phyloP scores from a whole-genome alignment of 2,113 vertebrate species.

The Corythornis cristatus region DNA sequence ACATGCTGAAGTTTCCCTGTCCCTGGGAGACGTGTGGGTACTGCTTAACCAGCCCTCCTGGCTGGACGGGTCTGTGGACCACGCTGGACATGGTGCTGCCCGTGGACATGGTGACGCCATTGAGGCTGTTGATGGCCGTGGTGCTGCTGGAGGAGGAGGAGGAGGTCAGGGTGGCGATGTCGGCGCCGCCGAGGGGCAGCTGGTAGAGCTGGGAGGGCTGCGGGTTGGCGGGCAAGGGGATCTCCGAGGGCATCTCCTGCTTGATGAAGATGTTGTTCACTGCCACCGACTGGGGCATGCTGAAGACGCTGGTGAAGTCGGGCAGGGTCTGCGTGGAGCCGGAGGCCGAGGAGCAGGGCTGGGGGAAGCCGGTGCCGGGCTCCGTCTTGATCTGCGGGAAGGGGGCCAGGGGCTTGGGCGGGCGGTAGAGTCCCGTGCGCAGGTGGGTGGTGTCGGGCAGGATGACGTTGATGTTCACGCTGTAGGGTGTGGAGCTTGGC shows the following conservation, averaged over 20 bases:
- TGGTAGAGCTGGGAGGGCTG: conserved; percentile 84
- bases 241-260: conserved; percentile 77
- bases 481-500: conserved; percentile 77
- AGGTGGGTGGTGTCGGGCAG: conserved; percentile 87
- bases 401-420: conserved; percentile 23
- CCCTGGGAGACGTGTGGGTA: conserved; percentile 8
- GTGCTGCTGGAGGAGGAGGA: conserved; percentile 60
- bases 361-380: conserved; percentile 77
- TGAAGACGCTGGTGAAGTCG: conserved; percentile 93
- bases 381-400: conserved; percentile 84
- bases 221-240: conserved; percentile 70
- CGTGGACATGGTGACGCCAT: conserved; percentile 70
- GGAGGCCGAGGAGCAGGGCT: conserved; percentile 61
- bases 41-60: conserved; percentile 17
- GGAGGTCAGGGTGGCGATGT: conserved; percentile 75
- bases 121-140: conserved; percentile 82
- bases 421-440: conserved; percentile 87
- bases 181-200: conserved; percentile 70
- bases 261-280: conserved; percentile 89
- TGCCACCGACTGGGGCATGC: conserved; percentile 79
- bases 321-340: conserved; percentile 85
- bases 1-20: conserved; percentile 69
- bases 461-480: conserved; percentile 92
- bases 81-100: conserved; percentile 7
- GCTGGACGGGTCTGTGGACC: neutral